These are phyloP conservation scores for Aleadryas rufinucha DNA, from an alignment of 2,113 vertebrate genomes.

Conservation along the genomic window DNA sequence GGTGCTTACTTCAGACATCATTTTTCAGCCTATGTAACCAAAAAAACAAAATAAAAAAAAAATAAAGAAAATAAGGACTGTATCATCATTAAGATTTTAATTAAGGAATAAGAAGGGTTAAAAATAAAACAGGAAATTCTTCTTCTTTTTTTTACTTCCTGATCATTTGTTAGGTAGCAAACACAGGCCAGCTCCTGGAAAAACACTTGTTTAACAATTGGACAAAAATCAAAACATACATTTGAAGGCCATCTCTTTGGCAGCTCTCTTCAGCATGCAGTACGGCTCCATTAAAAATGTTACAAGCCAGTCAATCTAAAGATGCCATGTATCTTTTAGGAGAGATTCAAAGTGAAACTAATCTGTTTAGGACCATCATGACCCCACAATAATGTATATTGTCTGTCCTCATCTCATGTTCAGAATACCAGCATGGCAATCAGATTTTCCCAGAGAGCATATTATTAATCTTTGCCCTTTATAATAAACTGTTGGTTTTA, in stretches of 20 bases:
- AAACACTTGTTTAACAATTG: neutral
- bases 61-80: neutral
- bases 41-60: neutral
- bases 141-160: neutral
- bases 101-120: neutral
- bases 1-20: neutral
- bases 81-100: neutral
- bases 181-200: neutral
- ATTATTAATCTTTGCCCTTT: neutral
- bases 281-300: neutral
- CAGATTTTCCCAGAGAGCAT: neutral
- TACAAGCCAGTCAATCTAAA: neutral
- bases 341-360: neutral
- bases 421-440: neutral
- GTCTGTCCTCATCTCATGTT: neutral
- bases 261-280: neutral
- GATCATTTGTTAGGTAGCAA: neutral
- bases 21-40: neutral
- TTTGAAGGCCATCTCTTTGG: neutral
- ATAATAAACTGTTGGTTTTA: neutral
- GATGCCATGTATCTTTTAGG: neutral
- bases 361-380: neutral
- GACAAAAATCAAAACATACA: neutral
- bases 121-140: neutral
- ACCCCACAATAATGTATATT: neutral